Evolutionary conservation across 2,797 vertebrate species (phyloP).

Genomic region (Sebastes oblongus): DNA sequence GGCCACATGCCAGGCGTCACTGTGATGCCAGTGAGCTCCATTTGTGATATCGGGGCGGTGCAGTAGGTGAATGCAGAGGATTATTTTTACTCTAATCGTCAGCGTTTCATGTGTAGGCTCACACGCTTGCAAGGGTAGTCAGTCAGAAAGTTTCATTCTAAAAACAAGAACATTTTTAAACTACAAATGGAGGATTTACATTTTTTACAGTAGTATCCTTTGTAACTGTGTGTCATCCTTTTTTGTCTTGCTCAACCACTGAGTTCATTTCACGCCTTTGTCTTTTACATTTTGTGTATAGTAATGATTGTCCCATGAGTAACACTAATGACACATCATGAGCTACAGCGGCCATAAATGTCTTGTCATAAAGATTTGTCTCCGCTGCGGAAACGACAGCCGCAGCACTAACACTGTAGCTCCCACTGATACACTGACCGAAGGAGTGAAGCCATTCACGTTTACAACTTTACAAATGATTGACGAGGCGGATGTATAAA

Average conservation of each 20-base stretch:
- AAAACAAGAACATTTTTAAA: background rate
- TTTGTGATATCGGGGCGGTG: slow-evolving; percentile 46
- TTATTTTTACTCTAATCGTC: slow-evolving; percentile 59
- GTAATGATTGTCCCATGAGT: slow-evolving; percentile 47
- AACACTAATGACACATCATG: slow-evolving; percentile 53
- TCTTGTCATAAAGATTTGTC: slow-evolving; percentile 45
- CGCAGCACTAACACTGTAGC: background rate
- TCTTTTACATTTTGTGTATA: background rate
- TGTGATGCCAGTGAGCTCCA: slow-evolving; percentile 47
- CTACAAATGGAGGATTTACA: background rate
- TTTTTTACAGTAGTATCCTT: background rate
- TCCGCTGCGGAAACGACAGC: slow-evolving; percentile 11
- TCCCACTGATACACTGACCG: slow-evolving; percentile 1
- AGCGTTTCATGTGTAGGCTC: background rate
- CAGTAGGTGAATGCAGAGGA: slow-evolving; percentile 28
- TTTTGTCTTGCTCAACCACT: background rate
- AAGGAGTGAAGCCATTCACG: slow-evolving; percentile 37
- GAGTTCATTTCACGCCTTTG: background rate
- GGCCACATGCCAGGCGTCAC: slow-evolving; percentile 55
- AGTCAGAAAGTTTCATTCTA: background rate
- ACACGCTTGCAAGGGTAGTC: background rate
- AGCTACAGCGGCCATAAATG: slow-evolving; percentile 43
- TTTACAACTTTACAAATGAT: slow-evolving; percentile 66
- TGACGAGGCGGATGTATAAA: slow-evolving; percentile 56
- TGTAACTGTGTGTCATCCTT: background rate